A percentile compares a stretch with the other conserved stretches of the same genome.
These are phyloP conservation scores for Akabosia matsudoensis DNA, from an alignment of 1,140 invertebrate genomes.

Conservation along the genomic window DNA sequence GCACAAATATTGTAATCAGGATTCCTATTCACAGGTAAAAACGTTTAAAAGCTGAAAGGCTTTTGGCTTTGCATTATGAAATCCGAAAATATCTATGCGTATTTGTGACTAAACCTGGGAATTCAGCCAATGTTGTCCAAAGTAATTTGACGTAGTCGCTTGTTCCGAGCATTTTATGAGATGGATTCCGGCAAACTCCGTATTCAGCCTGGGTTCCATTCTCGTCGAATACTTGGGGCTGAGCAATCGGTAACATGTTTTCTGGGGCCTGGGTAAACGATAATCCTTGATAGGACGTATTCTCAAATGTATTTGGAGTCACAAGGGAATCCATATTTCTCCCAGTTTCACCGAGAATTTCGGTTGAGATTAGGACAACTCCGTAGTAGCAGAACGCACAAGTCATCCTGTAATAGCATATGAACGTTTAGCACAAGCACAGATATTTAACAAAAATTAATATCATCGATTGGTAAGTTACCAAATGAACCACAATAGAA, in stretches of 20 bases:
- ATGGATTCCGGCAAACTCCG: conserved; percentile 49
- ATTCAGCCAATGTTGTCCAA: conserved; percentile 93
- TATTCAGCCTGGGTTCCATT: conserved; percentile 69
- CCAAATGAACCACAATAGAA: conserved; percentile 92
- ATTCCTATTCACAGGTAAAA: conserved; percentile 66
- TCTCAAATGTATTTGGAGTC: conserved; percentile 49
- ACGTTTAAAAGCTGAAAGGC: too few relatives aligned
- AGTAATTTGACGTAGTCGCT: conserved; percentile 88
- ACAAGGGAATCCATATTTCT: conserved; percentile 50
- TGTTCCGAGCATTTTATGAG: conserved; percentile 60
- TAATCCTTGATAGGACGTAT: background rate
- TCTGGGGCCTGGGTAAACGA: background rate
- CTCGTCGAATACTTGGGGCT: conserved; percentile 47
- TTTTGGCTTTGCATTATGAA: too few relatives aligned
- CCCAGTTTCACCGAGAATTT: conserved; percentile 72
- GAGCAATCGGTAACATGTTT: conserved; percentile 4
- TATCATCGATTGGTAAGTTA: conserved; percentile 53
- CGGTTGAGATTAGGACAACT: conserved; percentile 90
- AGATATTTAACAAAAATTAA: conserved; percentile 2
- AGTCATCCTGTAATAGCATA: conserved; percentile 68
- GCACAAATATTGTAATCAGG: conserved; percentile 85
- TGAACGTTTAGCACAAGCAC: conserved; percentile 35
- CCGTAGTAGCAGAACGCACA: conserved; percentile 97
- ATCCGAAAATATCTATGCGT: background rate
- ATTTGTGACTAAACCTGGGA: conserved; percentile 65